Evolutionary conservation across 2,888 invertebrate species (phyloP), one percentile per base, ranked within the genome.

Genomic region (Hylaea fasciaria): DNA sequence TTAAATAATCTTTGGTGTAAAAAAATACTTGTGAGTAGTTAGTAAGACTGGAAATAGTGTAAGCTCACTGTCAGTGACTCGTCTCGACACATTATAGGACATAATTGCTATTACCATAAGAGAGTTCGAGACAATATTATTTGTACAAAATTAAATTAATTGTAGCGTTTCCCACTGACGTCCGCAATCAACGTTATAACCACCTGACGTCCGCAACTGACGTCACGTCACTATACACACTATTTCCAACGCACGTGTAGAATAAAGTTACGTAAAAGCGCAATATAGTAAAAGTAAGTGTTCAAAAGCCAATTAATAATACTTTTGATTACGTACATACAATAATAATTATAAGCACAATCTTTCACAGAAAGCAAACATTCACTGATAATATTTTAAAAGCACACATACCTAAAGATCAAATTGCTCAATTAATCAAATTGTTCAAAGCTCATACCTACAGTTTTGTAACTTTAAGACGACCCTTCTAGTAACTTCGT

Each of bases 311-410:
- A 57, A 39, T 17, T 28, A 47, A n/a, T 51, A 3, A 11, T 43
- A 50, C n/a, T 44, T 53, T 39, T 45, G 49, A 54, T 45, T 61
- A 52, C 46, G 41, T 61, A 55, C 45, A 46, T 35, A 55, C n/a
- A n/a, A n/a, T n/a, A n/a, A n/a, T n/a, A 56, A 45, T 39, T 22
- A 41, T 59, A 52, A 35, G 54, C 50, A 57, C 35, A 41, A 40
- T 49, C 61, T 62, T 62, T 62, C 61, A 62, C 61, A 62, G 56
- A 62, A 62, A 62, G 61, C 61, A 52, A 57, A 52, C 43, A 49
- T 48, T 52, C 56, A 57, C 56, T 52, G 47, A 48, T 61, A 43
- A 46, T 39, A 62, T 57, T 55, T n/a, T 48, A 56, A 56, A 51
- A 54, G 32, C 51, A 35, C 45, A 60, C 48, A 44, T 55, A 5